Conservation (phyloP, 1,140 invertebrate species). For the Branchinecta lynchi region DNA sequence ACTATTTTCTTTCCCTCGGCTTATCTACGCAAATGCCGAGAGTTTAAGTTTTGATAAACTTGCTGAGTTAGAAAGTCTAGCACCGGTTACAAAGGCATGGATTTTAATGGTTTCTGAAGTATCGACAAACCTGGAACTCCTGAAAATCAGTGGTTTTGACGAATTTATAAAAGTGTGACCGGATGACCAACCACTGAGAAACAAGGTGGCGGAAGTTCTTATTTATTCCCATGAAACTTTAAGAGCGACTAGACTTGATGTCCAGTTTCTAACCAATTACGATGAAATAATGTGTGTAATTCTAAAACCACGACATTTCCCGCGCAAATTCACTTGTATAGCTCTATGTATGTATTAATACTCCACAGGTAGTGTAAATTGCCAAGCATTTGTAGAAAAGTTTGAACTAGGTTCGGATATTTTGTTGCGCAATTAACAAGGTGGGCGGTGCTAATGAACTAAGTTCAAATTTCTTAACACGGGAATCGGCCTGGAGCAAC, state of each 20-base stretch:
- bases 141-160: no score
- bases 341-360: no score
- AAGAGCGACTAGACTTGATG: slow-evolving; percentile 5
- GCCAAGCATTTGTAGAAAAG: slow-evolving; percentile 9
- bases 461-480: not conserved
- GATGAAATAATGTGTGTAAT: no score
- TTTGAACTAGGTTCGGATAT: not conserved
- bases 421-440: not conserved
- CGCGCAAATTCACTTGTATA: no score
- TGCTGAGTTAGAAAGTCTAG: slow-evolving; percentile 5
- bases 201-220: not conserved
- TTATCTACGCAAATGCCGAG: slow-evolving; percentile 9
- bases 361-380: no score
- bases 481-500: slow-evolving; percentile 3
- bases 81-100: not conserved
- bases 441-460: slow-evolving; percentile 4
- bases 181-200: not conserved
- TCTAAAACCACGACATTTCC: no score
- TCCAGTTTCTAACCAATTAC: not conserved
- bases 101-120: slow-evolving; percentile 10
- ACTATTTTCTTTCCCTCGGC: not conserved
- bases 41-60: not conserved
- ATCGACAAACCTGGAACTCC: slow-evolving; percentile 5
- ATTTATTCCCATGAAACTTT: slow-evolving; percentile 7
- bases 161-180: slow-evolving; percentile 10